Percentiles rank a stretch among this genome's conserved stretches.
Evolutionary conservation across 2,113 vertebrate genomes (phyloP).

Genomic region (Poicephalus meyeri): DNA sequence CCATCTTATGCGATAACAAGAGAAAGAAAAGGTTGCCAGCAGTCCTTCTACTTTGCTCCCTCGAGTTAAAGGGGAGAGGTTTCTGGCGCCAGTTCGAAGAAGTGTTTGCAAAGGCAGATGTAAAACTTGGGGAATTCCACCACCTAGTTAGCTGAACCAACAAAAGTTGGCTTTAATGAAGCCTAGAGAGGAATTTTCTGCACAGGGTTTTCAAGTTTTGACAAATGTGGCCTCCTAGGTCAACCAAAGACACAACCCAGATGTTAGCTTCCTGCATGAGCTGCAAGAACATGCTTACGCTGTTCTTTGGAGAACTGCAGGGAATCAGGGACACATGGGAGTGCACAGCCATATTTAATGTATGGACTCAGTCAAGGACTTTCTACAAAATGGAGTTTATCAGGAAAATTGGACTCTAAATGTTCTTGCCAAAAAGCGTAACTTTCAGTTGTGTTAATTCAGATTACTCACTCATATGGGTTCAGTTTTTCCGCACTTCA

Average conservation of each 20-base stretch:
- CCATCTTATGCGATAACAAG: neutral
- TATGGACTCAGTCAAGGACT: neutral
- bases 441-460: slow-evolving; percentile 3
- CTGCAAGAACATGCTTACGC: neutral
- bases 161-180: slow-evolving; percentile 23
- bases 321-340: neutral
- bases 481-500: neutral
- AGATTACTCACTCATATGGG: neutral
- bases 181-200: slow-evolving; percentile 39
- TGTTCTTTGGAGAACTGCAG: neutral
- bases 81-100: slow-evolving; percentile 23
- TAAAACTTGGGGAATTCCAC: slow-evolving; percentile 58
- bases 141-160: slow-evolving; percentile 56
- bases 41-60: neutral
- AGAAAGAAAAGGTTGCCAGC: neutral
- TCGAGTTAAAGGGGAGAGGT: slow-evolving; percentile 48
- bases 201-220: slow-evolving; percentile 27
- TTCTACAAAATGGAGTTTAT: slow-evolving; percentile 16
- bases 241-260: slow-evolving; percentile 38
- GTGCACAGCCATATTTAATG: neutral
- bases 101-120: slow-evolving; percentile 31
- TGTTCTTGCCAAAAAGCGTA: neutral
- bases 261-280: neutral
- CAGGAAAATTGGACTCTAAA: neutral
- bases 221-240: slow-evolving; percentile 40